Conservation (phyloP, 2,888 invertebrate species). For the Oscheius myriophilus region DNA sequence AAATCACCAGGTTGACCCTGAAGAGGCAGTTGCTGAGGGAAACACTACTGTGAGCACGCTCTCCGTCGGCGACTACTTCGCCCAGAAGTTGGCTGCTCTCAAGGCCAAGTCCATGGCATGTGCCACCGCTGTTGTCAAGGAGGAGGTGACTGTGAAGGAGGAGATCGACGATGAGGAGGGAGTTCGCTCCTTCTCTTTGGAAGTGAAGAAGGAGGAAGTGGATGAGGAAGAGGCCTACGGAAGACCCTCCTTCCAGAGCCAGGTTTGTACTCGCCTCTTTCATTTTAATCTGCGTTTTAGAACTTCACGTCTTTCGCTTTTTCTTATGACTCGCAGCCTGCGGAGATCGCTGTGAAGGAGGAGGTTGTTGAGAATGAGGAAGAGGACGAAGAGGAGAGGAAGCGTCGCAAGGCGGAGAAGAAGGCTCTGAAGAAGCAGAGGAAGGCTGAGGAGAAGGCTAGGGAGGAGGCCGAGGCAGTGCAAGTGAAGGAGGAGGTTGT, state of each 20-base stretch:
- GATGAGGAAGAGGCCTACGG: neutral
- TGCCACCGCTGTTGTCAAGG: neutral
- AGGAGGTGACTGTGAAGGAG: slow-evolving; percentile 2
- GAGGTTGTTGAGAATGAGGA: neutral
- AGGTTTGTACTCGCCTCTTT: neutral
- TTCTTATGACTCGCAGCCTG: slow-evolving; percentile 1
- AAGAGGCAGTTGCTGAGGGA: slow-evolving; percentile 9
- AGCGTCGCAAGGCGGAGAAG: slow-evolving; percentile 4
- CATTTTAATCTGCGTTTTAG: neutral
- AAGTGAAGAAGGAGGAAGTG: neutral
- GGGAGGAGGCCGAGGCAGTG: neutral
- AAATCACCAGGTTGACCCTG: neutral
- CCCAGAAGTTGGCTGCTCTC: slow-evolving; percentile 61
- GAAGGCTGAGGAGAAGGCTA: neutral
- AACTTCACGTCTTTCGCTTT: neutral
- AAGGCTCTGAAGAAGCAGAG: neutral
- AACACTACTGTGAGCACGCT: slow-evolving; percentile 45
- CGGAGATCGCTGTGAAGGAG: slow-evolving; percentile 1
- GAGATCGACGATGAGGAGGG: slow-evolving; percentile 16
- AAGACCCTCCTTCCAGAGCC: too few relatives aligned
- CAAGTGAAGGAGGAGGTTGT: neutral
- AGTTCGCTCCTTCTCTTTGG: neutral
- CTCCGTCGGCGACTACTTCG: slow-evolving; percentile 64
- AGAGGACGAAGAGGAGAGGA: slow-evolving; percentile 7
- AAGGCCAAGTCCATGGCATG: slow-evolving; percentile 22